Conservation (phyloP, 2,888 invertebrate genomes). For the Scotopteryx bipunctaria region DNA sequence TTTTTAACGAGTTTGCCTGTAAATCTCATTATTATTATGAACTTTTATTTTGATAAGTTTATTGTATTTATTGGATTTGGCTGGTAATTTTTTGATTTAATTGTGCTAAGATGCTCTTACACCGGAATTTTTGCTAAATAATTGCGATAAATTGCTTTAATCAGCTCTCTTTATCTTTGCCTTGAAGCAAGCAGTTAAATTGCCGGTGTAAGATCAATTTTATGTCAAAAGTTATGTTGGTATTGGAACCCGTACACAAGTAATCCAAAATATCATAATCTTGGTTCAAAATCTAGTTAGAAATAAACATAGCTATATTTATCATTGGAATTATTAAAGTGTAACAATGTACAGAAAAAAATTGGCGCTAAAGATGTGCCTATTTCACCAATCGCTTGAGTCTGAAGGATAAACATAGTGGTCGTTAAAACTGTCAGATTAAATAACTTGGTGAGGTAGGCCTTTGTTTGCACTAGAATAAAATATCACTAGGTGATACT, state of each 20-base stretch:
- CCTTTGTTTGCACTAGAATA: constrained; percentile 35
- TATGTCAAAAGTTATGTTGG: no score
- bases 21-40: constrained; percentile 40
- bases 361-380: constrained; percentile 22
- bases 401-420: no score
- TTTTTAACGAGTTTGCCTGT: constrained; percentile 34
- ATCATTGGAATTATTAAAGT: constrained; percentile 11
- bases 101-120: no score
- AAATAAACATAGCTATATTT: constrained; percentile 15
- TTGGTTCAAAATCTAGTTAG: constrained; percentile 12
- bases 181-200: no score
- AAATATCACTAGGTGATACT: constrained; percentile 43
- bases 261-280: no score
- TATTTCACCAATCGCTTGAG: constrained; percentile 10
- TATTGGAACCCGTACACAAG: no score
- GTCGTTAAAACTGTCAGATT: no score
- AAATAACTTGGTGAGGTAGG: constrained; percentile 1
- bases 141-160: no score
- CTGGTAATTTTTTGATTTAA: constrained; percentile 15
- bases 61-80: constrained; percentile 38
- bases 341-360: constrained; percentile 11
- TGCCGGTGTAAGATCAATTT: no score
- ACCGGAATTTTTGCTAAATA: no score
- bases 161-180: no score
- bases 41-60: constrained; percentile 28